Evolutionary conservation across 1,140 invertebrate genomes (phyloP).

Genomic region (Argopecten irradians): DNA sequence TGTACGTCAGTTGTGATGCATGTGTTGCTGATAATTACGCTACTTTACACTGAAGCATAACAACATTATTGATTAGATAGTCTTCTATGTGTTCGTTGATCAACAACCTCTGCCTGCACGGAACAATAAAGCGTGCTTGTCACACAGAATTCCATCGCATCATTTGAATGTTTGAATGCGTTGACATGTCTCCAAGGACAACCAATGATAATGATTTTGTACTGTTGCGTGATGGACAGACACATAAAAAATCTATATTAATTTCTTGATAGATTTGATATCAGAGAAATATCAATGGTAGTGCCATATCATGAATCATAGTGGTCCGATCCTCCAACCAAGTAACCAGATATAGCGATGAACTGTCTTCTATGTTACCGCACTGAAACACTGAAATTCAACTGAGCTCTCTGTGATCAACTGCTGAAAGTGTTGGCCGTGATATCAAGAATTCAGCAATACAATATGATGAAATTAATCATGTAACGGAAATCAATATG

Average conservation of each 20-base stretch:
- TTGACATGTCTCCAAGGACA: neutral
- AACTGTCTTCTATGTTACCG: neutral
- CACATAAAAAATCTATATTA: constrained; percentile 13
- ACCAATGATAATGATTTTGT: neutral
- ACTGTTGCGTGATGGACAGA: neutral
- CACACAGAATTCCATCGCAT: neutral
- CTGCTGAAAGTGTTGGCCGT: no score
- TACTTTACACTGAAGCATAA: constrained; percentile 17
- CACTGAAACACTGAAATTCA: neutral
- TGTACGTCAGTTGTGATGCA: neutral
- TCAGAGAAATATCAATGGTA: neutral
- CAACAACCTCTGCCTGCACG: neutral
- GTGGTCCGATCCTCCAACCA: neutral
- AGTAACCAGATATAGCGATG: neutral
- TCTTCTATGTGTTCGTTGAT: neutral
- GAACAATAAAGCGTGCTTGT: constrained; percentile 1
- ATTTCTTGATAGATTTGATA: constrained; percentile 12
- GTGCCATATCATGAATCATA: neutral
- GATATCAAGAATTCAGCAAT: no score
- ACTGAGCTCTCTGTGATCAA: no score
- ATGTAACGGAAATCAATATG: no score
- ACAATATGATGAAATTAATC: no score
- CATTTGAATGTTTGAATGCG: constrained; percentile 10
- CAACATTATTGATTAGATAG: neutral
- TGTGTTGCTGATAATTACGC: neutral